Evolutionary conservation across 2,113 vertebrate species (phyloP).

Genomic region (Cranoglanis bouderius): DNA sequence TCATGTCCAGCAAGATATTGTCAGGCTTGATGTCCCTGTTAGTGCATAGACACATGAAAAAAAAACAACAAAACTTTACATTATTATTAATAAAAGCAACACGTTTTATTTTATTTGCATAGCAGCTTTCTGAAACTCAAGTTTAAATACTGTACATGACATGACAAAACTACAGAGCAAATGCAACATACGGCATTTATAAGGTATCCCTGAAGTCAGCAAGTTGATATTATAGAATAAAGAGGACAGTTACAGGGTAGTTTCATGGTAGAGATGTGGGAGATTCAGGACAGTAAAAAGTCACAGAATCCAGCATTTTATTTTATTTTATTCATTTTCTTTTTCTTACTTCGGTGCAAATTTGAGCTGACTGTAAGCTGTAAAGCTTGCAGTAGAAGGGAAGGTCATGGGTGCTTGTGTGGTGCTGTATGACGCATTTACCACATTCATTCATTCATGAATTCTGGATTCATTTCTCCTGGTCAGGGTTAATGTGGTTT

Average conservation of each 20-base stretch:
- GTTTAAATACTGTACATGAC: not conserved
- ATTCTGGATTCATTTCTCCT: not conserved
- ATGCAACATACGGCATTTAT: not conserved
- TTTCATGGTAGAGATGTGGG: not conserved
- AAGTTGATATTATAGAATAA: not conserved
- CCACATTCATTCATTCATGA: not conserved
- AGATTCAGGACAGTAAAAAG: not conserved
- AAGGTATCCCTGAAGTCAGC: not conserved
- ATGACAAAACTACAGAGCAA: not conserved
- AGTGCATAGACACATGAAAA: not conserved
- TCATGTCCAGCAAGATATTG: conserved; percentile 98
- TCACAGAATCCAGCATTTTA: not conserved
- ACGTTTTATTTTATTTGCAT: not conserved
- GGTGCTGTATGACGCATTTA: not conserved
- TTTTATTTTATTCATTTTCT: no score
- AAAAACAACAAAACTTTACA: no score
- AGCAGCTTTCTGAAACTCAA: not conserved
- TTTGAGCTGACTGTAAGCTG: not conserved
- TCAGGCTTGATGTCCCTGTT: conserved; percentile 97
- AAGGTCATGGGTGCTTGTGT: not conserved
- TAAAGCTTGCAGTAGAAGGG: not conserved
- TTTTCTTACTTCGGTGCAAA: not conserved
- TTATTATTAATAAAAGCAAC: not conserved
- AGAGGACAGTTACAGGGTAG: not conserved
- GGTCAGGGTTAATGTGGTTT: not conserved